Evolutionary conservation across 2,113 vertebrate species (phyloP), one percentile per base, ranked within the genome.

Genomic region (Syrrhaptes paradoxus): DNA sequence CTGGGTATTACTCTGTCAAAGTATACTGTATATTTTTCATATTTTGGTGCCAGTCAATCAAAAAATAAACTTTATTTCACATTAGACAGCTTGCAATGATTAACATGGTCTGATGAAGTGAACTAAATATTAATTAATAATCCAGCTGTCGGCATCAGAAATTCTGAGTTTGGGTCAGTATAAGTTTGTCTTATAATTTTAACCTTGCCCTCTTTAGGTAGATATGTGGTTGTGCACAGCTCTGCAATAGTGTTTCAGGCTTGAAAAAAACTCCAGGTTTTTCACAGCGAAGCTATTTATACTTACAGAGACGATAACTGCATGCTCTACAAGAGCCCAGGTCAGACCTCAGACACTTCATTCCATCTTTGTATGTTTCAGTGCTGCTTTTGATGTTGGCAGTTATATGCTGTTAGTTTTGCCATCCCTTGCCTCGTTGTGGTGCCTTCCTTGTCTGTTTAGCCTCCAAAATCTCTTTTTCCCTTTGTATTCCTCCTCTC

Each of bases 31-130:
- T 28, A 17, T 71, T 78, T 87, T 78, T 85, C 5, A 16, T 31
- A 16, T 62, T 34, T 72, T 54, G 2, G 8, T 45, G 10, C 5
- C 5, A 28, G 14, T 28, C 25, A 18, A 51, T 38, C 1, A 65
- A 61, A 80, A 17, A 8, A 46, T n/a, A 38, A 10, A 11, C 52
- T 48, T 49, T 45, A n/a, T 1, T 54, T 58, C 14, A 32, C 4
- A 22, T 58, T 68, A 54, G 72, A 41, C 8, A 79, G 5, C 15
- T 67, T 79, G 5, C 16, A 76, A 15, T 48, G 8, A 14, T 52
- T 59, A 61, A 12, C 2, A 13, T 2, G 7, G 3, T 52, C 45
- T 1, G 0, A 55, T 26, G 29, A 89, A 84, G 13, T 1, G 75
- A 78, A 29, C 0, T 10, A 73, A 81, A 43, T 26, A 36, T 16